Evolutionary conservation across 2,113 vertebrate species (phyloP).

Genomic region (Sceloporus undulatus): DNA sequence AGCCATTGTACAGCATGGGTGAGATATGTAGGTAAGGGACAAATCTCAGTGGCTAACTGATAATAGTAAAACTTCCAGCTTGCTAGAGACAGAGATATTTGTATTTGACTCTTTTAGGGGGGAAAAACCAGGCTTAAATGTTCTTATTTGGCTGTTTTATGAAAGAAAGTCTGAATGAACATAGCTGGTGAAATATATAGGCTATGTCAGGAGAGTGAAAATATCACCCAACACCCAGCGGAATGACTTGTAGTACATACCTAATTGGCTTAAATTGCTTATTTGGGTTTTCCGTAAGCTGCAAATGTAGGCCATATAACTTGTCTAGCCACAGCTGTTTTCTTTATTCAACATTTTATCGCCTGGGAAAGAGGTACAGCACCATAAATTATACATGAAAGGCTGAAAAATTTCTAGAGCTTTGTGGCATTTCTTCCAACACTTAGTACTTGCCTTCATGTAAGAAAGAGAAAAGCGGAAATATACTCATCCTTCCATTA

Average conservation of each 20-base stretch:
- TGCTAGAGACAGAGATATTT: neutral
- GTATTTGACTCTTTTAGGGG: constrained; percentile 37
- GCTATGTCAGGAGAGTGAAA: constrained; percentile 33
- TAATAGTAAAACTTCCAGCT: constrained; percentile 23
- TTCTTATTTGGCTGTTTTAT: neutral
- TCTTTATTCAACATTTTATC: constrained; percentile 33
- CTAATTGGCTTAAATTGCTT: constrained; percentile 53
- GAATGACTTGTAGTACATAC: constrained; percentile 49
- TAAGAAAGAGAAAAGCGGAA: neutral
- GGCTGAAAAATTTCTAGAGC: neutral
- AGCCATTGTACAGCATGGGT: constrained; percentile 15
- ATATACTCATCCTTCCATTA: neutral
- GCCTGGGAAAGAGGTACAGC: constrained; percentile 19
- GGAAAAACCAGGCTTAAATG: too few species aligned
- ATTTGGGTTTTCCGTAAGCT: constrained; percentile 55
- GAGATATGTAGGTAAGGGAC: constrained; percentile 6
- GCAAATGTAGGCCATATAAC: constrained; percentile 42
- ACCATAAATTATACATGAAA: constrained; percentile 36
- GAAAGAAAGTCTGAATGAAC: neutral
- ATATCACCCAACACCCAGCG: constrained; percentile 36
- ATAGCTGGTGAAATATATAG: constrained; percentile 25
- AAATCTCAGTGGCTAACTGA: neutral
- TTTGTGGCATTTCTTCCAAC: neutral
- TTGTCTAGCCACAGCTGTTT: constrained; percentile 46
- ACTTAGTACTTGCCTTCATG: neutral